Conservation (phyloP, 53 echinoderm and acorn worm genomes). For the Temnopleurus reevesii region DNA sequence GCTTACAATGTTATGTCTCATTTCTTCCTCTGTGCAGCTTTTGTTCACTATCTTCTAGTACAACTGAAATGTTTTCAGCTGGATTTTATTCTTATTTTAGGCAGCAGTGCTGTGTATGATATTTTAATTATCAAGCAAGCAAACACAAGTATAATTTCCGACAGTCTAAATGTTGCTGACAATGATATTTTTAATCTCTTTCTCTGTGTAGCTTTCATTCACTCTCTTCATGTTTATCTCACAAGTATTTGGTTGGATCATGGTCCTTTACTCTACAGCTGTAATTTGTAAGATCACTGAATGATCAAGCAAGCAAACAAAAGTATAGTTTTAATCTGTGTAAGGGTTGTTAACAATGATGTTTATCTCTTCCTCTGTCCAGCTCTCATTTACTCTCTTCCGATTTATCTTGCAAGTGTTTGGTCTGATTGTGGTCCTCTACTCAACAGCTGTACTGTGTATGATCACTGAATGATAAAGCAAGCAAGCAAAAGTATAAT, state of each 20-base stretch:
- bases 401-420: conserved; percentile 76
- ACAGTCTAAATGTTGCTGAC: too few species aligned
- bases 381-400: conserved; percentile 83
- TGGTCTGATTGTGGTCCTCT: conserved; percentile 87
- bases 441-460: conserved; percentile 81
- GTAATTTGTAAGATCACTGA: too few species aligned
- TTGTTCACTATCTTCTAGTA: conserved; percentile 82
- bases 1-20: too few species aligned
- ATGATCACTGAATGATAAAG: too few species aligned
- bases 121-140: too few species aligned
- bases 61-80: conserved; percentile 70
- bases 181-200: not conserved
- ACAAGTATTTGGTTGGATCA: too few species aligned
- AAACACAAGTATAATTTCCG: too few species aligned
- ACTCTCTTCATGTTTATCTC: conserved; percentile 80
- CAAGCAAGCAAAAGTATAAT: too few species aligned
- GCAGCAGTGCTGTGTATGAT: conserved; percentile 78
- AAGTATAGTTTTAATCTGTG: too few species aligned
- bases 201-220: conserved; percentile 67
- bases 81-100: conserved; percentile 91
- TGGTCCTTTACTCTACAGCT: too few species aligned
- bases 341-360: too few species aligned
- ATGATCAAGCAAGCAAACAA: too few species aligned
- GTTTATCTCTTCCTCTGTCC: not conserved
- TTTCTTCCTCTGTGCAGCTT: conserved; percentile 37